These are phyloP conservation scores for Leucoraja erinaceus DNA, from an alignment of 2,113 vertebrate species.

Conservation along the genomic window DNA sequence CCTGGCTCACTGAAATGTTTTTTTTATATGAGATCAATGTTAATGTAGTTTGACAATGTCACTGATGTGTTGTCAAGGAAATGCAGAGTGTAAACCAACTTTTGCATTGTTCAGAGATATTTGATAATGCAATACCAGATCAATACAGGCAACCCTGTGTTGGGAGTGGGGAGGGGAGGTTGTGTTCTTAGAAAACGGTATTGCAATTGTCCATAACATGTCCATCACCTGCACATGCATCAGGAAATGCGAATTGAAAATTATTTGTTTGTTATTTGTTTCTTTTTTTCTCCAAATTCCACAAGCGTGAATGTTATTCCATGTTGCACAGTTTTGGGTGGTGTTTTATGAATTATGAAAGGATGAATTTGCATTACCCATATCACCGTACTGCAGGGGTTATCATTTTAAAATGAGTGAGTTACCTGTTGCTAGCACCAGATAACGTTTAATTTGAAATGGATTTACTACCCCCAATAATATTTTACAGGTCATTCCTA, in stretches of 20 bases:
- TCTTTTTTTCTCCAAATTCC: too few species aligned
- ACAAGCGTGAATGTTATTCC: too few species aligned
- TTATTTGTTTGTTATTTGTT: too few species aligned
- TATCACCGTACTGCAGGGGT: too few species aligned
- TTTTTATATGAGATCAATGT: neutral
- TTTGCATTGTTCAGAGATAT: neutral
- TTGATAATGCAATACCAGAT: neutral
- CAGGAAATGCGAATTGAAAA: too few species aligned
- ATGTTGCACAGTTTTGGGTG: too few species aligned
- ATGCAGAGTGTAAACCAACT: neutral
- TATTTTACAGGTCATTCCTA: neutral
- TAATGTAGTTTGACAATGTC: neutral
- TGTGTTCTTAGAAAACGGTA: too few species aligned
- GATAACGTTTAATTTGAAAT: neutral
- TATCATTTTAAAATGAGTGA: neutral
- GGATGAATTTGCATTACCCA: too few species aligned
- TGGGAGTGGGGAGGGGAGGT: too few species aligned
- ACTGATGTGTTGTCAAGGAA: neutral
- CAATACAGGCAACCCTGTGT: neutral
- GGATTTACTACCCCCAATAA: neutral
- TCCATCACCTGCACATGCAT: too few species aligned
- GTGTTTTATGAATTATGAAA: too few species aligned
- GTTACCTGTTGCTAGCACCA: neutral
- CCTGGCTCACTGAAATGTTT: neutral
- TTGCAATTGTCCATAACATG: too few species aligned